Conservation (phyloP, 23 tunicate genomes). For the Botrylloides violaceus region DNA sequence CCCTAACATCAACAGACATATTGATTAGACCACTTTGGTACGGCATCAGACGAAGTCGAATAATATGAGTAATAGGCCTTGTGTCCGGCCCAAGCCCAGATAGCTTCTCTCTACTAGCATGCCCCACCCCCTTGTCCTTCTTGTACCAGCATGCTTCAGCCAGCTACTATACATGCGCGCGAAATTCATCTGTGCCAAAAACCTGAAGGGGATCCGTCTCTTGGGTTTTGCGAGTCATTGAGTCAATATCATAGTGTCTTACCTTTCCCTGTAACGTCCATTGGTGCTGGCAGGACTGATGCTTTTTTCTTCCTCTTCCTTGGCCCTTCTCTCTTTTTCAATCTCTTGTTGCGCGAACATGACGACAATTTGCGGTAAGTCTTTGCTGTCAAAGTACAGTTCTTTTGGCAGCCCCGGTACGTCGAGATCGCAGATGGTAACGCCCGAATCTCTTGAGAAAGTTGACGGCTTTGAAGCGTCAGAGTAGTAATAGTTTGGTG, state of each 20-base stretch:
- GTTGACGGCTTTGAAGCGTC: not conserved
- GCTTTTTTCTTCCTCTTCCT: not conserved
- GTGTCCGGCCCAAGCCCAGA: too few relatives aligned
- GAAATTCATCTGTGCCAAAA: too few relatives aligned
- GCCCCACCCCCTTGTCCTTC: too few relatives aligned
- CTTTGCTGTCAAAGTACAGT: slow-evolving; percentile 8
- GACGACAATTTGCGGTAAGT: slow-evolving; percentile 9
- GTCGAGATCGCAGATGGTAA: not conserved
- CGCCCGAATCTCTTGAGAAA: not conserved
- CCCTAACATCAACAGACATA: too few relatives aligned
- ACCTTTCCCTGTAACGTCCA: not conserved
- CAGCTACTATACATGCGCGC: too few relatives aligned
- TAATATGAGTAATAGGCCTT: too few relatives aligned
- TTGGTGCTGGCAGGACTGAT: not conserved
- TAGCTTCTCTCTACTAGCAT: too few relatives aligned
- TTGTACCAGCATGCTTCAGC: too few relatives aligned
- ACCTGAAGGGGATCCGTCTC: too few relatives aligned
- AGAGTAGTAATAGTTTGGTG: not conserved
- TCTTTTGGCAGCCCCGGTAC: slow-evolving; percentile 12
- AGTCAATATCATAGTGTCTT: not conserved
- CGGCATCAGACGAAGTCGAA: too few relatives aligned
- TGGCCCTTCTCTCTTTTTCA: not conserved
- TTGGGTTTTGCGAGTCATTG: too few relatives aligned
- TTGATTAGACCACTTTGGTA: too few relatives aligned
- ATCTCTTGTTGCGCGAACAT: slow-evolving; percentile 16